Evolutionary conservation across 1,140 invertebrate genomes (phyloP).

Genomic region (Mya arenaria): DNA sequence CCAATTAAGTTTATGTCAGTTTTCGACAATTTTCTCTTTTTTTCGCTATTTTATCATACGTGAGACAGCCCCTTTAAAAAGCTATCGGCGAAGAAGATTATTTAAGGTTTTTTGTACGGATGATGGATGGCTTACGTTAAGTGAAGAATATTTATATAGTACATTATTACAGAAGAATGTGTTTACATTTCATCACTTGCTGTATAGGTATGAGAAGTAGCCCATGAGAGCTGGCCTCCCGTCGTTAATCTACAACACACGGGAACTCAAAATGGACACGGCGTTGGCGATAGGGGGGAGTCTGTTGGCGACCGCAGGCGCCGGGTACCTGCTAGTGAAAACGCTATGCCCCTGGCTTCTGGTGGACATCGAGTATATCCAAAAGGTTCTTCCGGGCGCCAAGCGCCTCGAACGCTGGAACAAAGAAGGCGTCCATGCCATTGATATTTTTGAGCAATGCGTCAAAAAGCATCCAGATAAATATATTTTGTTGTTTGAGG

Average conservation of each 20-base stretch:
- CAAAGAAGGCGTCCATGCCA: background rate
- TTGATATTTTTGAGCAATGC: slow-evolving; percentile 10
- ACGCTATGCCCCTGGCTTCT: slow-evolving; percentile 12
- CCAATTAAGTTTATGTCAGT: too few relatives aligned
- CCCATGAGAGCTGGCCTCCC: background rate
- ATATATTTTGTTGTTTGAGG: slow-evolving; percentile 8
- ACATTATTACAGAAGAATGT: too few relatives aligned
- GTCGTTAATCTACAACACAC: background rate
- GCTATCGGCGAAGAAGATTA: too few relatives aligned
- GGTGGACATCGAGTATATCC: background rate
- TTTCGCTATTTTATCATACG: too few relatives aligned
- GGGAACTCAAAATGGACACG: background rate
- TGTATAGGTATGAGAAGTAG: too few relatives aligned
- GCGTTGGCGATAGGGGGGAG: background rate
- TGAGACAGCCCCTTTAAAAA: too few relatives aligned
- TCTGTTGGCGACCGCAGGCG: background rate
- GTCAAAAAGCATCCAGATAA: slow-evolving; percentile 7
- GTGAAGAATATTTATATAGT: too few relatives aligned
- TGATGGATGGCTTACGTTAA: too few relatives aligned
- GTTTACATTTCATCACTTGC: too few relatives aligned
- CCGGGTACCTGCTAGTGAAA: background rate
- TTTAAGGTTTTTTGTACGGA: too few relatives aligned
- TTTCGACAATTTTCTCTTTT: too few relatives aligned
- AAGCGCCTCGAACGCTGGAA: background rate
- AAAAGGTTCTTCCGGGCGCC: slow-evolving; percentile 1